A percentile compares a stretch with the other conserved stretches of the same genome.
These are phyloP conservation scores for Addax nasomaculatus DNA, from an alignment of 2,113 vertebrate genomes.

Conservation along the genomic window DNA sequence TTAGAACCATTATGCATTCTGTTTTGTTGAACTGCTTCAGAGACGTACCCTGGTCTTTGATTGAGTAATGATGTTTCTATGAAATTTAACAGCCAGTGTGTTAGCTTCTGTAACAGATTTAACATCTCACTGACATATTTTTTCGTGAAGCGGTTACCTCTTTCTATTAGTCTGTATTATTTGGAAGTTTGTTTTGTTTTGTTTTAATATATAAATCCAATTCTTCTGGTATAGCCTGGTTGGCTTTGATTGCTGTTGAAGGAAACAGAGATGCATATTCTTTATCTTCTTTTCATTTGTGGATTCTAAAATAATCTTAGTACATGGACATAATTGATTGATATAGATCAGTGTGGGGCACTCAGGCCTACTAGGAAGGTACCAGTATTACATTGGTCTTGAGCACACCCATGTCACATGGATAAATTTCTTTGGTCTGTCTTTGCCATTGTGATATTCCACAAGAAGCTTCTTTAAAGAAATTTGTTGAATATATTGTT, in stretches of 20 bases:
- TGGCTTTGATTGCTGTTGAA: constrained; percentile 20
- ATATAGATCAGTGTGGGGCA: background rate
- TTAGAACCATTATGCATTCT: background rate
- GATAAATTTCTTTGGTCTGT: background rate
- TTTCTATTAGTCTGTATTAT: background rate
- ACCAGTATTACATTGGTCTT: background rate
- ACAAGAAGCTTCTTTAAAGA: background rate
- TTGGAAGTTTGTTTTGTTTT: background rate
- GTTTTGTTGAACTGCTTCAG: background rate
- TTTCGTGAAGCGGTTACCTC: background rate
- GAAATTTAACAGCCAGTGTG: background rate
- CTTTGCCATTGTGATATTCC: background rate
- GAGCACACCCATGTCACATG: background rate
- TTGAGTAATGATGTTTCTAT: background rate
- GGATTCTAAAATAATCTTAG: constrained; percentile 5
- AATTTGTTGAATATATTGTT: background rate
- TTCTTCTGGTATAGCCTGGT: background rate
- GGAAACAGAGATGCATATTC: background rate
- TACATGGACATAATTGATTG: background rate
- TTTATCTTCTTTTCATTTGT: background rate
- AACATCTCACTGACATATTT: background rate
- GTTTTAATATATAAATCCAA: background rate
- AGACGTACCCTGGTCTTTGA: background rate
- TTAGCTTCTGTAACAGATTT: background rate
- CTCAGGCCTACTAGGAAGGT: background rate